phyloP scores from a whole-genome alignment of 2,888 invertebrate species.

The Epirrhoe alternata region DNA sequence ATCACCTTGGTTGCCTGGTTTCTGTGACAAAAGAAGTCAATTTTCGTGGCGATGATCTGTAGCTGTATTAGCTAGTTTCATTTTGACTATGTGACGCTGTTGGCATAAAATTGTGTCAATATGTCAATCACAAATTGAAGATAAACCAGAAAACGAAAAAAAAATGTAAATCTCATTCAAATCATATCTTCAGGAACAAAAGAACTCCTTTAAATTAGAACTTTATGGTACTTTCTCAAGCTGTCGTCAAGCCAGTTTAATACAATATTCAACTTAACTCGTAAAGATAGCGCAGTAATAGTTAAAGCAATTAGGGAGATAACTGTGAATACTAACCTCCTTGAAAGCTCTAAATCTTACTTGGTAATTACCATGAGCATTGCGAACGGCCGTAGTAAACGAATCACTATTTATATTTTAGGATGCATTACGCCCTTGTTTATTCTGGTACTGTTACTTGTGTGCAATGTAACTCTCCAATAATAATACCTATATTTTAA shows the following conservation, averaged over 20 bases:
- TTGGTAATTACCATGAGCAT: constrained; percentile 56
- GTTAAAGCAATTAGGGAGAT: constrained; percentile 50
- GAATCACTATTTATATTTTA: constrained; percentile 21
- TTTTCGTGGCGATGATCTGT: too few relatives aligned
- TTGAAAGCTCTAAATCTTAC: constrained; percentile 57
- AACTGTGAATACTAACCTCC: constrained; percentile 55
- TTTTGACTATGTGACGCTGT: too few relatives aligned
- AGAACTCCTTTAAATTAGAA: background rate
- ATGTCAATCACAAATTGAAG: background rate
- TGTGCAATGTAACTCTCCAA: too few relatives aligned
- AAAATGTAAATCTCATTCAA: too few relatives aligned
- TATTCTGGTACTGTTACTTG: too few relatives aligned
- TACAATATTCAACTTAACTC: constrained; percentile 33
- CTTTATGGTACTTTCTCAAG: constrained; percentile 2
- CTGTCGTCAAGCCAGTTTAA: constrained; percentile 12
- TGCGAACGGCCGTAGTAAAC: constrained; percentile 45
- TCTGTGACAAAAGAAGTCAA: too few relatives aligned
- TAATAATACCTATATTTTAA: too few relatives aligned
- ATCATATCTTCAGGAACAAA: background rate
- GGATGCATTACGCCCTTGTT: background rate
- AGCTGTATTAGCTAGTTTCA: too few relatives aligned
- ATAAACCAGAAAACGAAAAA: too few relatives aligned
- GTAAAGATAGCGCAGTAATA: constrained; percentile 44
- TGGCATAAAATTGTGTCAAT: too few relatives aligned
- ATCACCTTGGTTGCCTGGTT: too few relatives aligned